These are phyloP conservation scores for Osmerus eperlanus DNA, from an alignment of 2,113 vertebrate species.

Conservation along the genomic window DNA sequence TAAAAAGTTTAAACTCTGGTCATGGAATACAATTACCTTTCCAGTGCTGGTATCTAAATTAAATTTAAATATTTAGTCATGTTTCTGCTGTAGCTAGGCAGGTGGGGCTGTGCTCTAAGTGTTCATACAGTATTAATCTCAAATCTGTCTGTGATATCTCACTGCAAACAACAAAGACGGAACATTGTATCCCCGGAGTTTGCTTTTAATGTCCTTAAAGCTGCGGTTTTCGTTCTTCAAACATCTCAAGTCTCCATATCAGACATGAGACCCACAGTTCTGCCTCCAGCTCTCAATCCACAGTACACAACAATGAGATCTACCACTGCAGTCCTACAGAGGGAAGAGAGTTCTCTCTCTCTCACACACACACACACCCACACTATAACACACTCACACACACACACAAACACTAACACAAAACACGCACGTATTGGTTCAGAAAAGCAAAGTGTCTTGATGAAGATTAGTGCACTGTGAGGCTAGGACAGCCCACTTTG, in stretches of 20 bases:
- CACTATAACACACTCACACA: neutral
- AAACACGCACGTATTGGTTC: slow-evolving; percentile 2
- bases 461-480: slow-evolving; percentile 65
- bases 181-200: slow-evolving; percentile 42
- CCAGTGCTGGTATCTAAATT: slow-evolving; percentile 52
- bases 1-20: slow-evolving; percentile 42
- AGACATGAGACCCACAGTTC: neutral
- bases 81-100: too few relatives aligned
- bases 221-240: neutral
- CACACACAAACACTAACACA: neutral
- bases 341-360: neutral
- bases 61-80: slow-evolving; percentile 55
- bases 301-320: neutral
- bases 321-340: neutral
- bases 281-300: slow-evolving; percentile 9
- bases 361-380: slow-evolving; percentile 1
- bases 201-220: slow-evolving; percentile 40
- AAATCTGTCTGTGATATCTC: slow-evolving; percentile 38
- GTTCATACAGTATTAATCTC: slow-evolving; percentile 30
- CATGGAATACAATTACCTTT: slow-evolving; percentile 41
- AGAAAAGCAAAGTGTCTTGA: slow-evolving; percentile 51
- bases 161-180: slow-evolving; percentile 51
- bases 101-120: slow-evolving; percentile 25
- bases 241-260: neutral
- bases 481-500: slow-evolving; percentile 68